phyloP scores from a whole-genome alignment of 2,797 vertebrate genomes.

The Xenentodon cancila region DNA sequence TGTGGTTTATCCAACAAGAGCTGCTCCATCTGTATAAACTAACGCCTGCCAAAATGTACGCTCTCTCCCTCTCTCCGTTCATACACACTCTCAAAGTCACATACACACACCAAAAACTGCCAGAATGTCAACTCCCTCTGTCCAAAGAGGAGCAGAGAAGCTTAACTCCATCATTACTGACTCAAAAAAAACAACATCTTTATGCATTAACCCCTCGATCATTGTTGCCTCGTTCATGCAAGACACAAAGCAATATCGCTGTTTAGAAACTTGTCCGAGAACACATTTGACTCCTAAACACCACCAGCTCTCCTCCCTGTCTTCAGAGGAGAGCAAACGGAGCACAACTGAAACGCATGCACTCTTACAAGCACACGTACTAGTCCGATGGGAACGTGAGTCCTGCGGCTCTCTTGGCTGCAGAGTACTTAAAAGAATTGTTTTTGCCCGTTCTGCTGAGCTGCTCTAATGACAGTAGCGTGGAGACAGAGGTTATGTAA shows the following conservation, averaged over 20 bases:
- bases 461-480: constrained; percentile 74
- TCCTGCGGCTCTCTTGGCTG: constrained; percentile 44
- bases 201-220: neutral
- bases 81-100: constrained; percentile 32
- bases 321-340: constrained; percentile 36
- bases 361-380: constrained; percentile 16
- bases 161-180: constrained; percentile 80
- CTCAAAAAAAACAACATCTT: constrained; percentile 8
- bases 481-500: constrained; percentile 84
- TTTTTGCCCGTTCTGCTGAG: constrained; percentile 65
- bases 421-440: constrained; percentile 69
- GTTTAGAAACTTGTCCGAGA: constrained; percentile 12
- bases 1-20: constrained; percentile 94
- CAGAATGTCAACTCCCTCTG: constrained; percentile 85
- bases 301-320: constrained; percentile 2
- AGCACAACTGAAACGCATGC: constrained; percentile 6
- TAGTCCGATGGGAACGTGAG: constrained; percentile 50
- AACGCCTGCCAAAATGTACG: constrained; percentile 86
- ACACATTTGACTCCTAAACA: constrained; percentile 17
- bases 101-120: constrained; percentile 70
- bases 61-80: constrained; percentile 46
- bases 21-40: constrained; percentile 99
- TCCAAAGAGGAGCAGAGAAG: constrained; percentile 73
- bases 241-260: constrained; percentile 1
- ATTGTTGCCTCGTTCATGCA: constrained; percentile 2